phyloP scores from a whole-genome alignment of 2,888 invertebrate genomes.

The Galeopsomyia nigrocyanea region DNA sequence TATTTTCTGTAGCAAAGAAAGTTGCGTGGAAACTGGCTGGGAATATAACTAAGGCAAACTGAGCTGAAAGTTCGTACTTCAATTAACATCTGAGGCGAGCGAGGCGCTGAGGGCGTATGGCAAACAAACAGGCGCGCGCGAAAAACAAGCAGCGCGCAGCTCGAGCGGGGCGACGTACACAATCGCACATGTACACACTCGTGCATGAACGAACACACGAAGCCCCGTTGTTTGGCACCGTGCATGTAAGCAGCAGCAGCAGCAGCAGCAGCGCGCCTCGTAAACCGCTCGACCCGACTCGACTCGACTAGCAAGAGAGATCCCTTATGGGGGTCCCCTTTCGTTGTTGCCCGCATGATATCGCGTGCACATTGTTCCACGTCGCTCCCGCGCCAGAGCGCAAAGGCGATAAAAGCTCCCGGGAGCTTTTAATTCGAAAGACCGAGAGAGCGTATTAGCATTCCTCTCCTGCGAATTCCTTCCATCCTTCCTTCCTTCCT shows the following conservation, averaged over 20 bases:
- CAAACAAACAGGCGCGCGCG: conserved; percentile 10
- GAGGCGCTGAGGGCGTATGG: background rate
- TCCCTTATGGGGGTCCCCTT: no score
- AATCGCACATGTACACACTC: no score
- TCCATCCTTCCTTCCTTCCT: background rate
- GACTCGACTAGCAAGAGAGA: background rate
- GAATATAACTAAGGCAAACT: no score
- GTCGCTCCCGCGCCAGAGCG: conserved; percentile 1
- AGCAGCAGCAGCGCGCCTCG: conserved; percentile 20
- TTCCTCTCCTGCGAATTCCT: no score
- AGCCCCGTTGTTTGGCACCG: conserved; percentile 22
- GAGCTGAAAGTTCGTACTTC: conserved; percentile 1
- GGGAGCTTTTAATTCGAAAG: no score
- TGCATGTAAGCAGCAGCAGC: background rate
- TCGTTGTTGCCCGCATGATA: conserved; percentile 16
- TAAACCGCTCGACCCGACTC: conserved; percentile 9
- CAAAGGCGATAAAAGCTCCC: no score
- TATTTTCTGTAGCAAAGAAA: no score
- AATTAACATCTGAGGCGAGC: background rate
- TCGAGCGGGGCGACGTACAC: background rate
- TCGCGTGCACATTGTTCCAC: conserved; percentile 35
- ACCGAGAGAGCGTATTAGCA: no score
- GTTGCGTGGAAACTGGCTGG: no score
- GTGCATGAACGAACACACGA: background rate
- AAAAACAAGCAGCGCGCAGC: conserved; percentile 27